phyloP scores from a whole-genome alignment of 2,888 invertebrate genomes.

The Cheilosia vulpina region DNA sequence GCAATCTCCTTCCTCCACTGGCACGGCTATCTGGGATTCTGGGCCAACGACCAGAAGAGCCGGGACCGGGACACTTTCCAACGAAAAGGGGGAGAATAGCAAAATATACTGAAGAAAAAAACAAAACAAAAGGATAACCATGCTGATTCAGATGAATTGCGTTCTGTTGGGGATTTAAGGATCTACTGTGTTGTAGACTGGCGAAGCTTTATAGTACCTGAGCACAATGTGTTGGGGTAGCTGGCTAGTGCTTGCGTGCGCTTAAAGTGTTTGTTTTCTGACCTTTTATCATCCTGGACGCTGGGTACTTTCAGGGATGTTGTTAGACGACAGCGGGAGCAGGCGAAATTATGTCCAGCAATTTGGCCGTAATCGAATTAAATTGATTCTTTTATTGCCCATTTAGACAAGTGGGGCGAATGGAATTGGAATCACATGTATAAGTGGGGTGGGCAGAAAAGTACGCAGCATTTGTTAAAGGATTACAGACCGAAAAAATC shows the following conservation, averaged over 20 bases:
- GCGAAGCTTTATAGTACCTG: constrained; percentile 46
- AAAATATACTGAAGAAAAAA: neutral
- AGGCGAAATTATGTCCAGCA: constrained; percentile 62
- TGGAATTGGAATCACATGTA: constrained; percentile 10
- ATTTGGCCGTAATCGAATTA: constrained; percentile 73
- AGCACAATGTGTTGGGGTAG: constrained; percentile 44
- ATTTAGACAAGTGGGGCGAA: constrained; percentile 40
- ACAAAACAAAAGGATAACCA: constrained; percentile 44
- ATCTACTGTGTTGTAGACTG: constrained; percentile 34
- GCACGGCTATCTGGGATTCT: constrained; percentile 39
- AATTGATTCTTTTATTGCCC: constrained; percentile 74
- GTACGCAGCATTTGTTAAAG: neutral
- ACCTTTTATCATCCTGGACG: constrained; percentile 49
- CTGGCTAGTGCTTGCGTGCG: constrained; percentile 56
- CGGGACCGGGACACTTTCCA: constrained; percentile 36
- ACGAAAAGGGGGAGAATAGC: constrained; percentile 41
- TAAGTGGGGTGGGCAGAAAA: neutral
- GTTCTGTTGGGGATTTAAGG: constrained; percentile 52
- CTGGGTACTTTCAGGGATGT: constrained; percentile 24
- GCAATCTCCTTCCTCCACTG: constrained; percentile 55
- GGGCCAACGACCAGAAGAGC: constrained; percentile 61
- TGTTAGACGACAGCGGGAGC: constrained; percentile 18
- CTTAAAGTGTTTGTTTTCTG: constrained; percentile 64
- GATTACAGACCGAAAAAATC: neutral
- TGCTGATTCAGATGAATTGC: constrained; percentile 70